Percentiles rank a stretch among this genome's conserved stretches.
Conservation (phyloP, 2,888 invertebrate species). For the Melanotus villosus region DNA sequence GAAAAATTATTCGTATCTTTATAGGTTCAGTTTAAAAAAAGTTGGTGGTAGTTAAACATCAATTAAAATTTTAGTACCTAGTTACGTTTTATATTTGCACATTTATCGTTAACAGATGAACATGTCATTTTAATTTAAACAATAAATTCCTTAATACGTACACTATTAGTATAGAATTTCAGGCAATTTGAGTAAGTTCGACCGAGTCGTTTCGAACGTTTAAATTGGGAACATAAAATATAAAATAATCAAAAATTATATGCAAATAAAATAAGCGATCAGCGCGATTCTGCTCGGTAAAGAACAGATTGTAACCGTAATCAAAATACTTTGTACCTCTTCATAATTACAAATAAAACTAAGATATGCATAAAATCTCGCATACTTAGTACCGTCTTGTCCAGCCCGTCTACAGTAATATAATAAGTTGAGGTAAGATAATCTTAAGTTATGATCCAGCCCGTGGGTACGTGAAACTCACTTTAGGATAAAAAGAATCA, state of each 20-base stretch:
- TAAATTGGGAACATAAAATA: neutral
- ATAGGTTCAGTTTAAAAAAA: neutral
- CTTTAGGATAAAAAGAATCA: constrained; percentile 34
- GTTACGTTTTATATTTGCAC: neutral
- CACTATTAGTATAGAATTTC: constrained; percentile 21
- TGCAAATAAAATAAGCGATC: constrained; percentile 20
- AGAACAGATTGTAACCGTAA: constrained; percentile 28
- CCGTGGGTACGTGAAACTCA: constrained; percentile 41
- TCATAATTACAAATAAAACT: constrained; percentile 39
- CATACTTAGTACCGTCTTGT: constrained; percentile 30
- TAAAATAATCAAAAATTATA: constrained; percentile 20
- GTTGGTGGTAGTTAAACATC: neutral
- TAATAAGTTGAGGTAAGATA: constrained; percentile 36
- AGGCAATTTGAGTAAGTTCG: constrained; percentile 13
- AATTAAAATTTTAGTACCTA: constrained; percentile 13
- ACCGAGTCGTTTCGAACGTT: neutral
- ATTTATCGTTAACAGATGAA: neutral
- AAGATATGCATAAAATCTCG: constrained; percentile 28
- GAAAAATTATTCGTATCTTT: neutral
- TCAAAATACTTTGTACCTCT: constrained; percentile 36
- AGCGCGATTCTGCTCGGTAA: constrained; percentile 23
- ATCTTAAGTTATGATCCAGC: constrained; percentile 41
- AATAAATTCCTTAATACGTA: constrained; percentile 2
- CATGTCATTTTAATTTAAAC: constrained; percentile 10
- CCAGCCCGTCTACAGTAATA: constrained; percentile 29